A percentile compares a stretch with the other conserved stretches of the same genome.
Conservation (phyloP, 2,113 vertebrate species). For the Castor canadensis region DNA sequence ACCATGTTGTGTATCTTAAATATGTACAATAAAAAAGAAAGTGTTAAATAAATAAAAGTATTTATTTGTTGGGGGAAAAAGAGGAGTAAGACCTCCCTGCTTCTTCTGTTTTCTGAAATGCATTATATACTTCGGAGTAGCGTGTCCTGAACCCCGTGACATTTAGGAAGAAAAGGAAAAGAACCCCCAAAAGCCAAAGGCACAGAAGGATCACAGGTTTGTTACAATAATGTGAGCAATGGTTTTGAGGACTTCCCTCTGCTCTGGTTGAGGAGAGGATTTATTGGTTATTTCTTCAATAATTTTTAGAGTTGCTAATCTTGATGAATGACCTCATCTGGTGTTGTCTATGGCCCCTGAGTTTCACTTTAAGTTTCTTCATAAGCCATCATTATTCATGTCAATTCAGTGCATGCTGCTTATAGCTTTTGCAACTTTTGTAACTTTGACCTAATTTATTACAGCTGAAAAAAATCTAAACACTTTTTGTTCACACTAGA, state of each 20-base stretch:
- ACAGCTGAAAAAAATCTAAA: neutral
- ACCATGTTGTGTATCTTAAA: too few relatives aligned
- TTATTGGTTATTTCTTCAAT: neutral
- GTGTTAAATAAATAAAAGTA: too few relatives aligned
- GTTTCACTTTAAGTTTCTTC: neutral
- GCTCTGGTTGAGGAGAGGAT: neutral
- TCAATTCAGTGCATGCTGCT: neutral
- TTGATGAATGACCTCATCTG: neutral
- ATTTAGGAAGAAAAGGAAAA: neutral
- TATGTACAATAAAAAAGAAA: too few relatives aligned
- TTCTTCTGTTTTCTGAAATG: neutral
- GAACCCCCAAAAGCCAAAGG: neutral
- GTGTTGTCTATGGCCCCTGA: neutral
- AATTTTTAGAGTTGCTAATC: neutral
- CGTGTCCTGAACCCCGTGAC: neutral
- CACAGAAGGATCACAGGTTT: neutral
- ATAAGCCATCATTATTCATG: neutral
- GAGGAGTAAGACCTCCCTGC: neutral
- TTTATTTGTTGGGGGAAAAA: too few relatives aligned
- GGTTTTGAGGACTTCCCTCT: neutral
- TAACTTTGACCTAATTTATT: neutral
- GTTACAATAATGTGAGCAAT: neutral
- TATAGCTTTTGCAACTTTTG: neutral
- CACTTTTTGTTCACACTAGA: neutral
- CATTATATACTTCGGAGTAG: neutral